Evolutionary conservation across 92 coral and sea anemone species (phyloP).

Genomic region (Ricordea florida): DNA sequence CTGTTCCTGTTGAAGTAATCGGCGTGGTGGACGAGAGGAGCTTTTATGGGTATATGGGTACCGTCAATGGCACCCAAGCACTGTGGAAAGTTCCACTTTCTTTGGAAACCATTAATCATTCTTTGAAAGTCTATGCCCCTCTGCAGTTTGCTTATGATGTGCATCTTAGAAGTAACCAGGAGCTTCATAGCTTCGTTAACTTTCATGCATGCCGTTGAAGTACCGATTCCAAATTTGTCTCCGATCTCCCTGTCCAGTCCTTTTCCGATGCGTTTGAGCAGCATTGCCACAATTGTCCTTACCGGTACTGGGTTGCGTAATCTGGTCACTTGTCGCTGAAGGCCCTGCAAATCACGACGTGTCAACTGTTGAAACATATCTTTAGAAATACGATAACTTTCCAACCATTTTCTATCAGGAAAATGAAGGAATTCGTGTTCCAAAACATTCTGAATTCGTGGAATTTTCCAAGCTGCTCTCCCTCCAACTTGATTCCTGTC

Average conservation of each 20-base stretch:
- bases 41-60: constrained; percentile 55
- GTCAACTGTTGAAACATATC: constrained; percentile 33
- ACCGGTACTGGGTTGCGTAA: constrained; percentile 49
- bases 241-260: constrained; percentile 55
- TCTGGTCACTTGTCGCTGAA: constrained; percentile 24
- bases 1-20: constrained; percentile 62
- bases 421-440: constrained; percentile 57
- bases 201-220: constrained; percentile 56
- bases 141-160: constrained; percentile 48
- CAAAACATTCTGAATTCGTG: constrained; percentile 33
- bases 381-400: constrained; percentile 61
- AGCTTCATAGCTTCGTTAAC: constrained; percentile 53
- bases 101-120: constrained; percentile 56
- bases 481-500: constrained; percentile 9
- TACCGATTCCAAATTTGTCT: constrained; percentile 63
- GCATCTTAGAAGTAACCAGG: constrained; percentile 36
- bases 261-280: constrained; percentile 35
- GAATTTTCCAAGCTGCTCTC: constrained; percentile 48
- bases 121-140: constrained; percentile 33
- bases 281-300: constrained; percentile 32
- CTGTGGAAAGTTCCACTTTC: constrained; percentile 62
- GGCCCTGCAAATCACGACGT: constrained; percentile 40
- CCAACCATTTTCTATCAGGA: constrained; percentile 62
- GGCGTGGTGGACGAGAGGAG: constrained; percentile 44
- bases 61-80: constrained; percentile 66